These are phyloP conservation scores for Heterodera carotae DNA, from an alignment of 1,140 invertebrate genomes.

Conservation along the genomic window DNA sequence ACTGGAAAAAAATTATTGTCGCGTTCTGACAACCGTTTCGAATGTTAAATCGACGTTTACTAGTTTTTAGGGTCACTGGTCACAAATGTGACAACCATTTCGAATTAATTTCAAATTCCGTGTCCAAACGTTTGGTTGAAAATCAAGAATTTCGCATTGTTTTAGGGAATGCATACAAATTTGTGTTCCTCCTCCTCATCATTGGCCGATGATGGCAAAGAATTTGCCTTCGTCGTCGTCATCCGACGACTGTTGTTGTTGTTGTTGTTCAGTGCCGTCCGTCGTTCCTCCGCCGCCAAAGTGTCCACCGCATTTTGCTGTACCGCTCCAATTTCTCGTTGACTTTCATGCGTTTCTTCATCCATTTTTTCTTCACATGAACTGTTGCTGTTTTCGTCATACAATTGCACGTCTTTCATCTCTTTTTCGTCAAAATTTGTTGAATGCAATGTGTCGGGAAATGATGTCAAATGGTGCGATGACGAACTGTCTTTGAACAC, in stretches of 20 bases:
- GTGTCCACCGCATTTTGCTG: background rate
- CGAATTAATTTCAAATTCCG: too few relatives aligned
- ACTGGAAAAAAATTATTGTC: too few relatives aligned
- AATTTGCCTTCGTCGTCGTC: background rate
- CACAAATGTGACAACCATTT: too few relatives aligned
- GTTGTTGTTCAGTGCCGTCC: too few relatives aligned
- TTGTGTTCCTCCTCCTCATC: background rate
- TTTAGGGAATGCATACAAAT: too few relatives aligned
- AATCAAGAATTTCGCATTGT: too few relatives aligned
- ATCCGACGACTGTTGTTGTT: background rate
- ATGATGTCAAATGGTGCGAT: constrained; percentile 15
- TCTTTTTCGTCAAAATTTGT: constrained; percentile 40
- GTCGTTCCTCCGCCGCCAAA: too few relatives aligned
- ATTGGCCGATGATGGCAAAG: background rate
- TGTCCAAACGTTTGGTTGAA: too few relatives aligned
- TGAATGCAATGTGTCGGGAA: constrained; percentile 33
- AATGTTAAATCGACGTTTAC: too few relatives aligned
- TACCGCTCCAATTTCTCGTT: background rate
- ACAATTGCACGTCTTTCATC: constrained; percentile 42
- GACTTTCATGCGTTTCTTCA: background rate
- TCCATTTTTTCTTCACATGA: background rate
- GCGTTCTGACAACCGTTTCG: too few relatives aligned
- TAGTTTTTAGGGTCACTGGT: too few relatives aligned
- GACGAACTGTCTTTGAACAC: background rate
- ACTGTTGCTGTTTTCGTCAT: constrained; percentile 24